Conservation (phyloP, 2,113 vertebrate genomes). For the Macaca nemestrina region DNA sequence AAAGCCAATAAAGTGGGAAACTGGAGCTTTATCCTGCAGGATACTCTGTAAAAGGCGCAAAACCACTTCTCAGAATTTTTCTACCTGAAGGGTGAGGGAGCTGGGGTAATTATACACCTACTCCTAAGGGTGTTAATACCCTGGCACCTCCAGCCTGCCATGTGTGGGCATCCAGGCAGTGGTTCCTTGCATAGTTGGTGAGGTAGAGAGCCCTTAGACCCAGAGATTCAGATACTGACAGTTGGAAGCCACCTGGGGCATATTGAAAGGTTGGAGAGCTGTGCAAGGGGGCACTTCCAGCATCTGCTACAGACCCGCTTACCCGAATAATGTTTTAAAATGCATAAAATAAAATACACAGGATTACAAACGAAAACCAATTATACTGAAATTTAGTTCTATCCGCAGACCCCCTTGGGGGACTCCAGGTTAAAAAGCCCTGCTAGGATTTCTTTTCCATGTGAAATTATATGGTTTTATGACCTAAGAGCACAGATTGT, state of each 20-base stretch:
- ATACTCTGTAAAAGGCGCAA: neutral
- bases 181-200: neutral
- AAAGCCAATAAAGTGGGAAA: neutral
- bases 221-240: neutral
- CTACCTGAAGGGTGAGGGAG: neutral
- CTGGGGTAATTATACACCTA: neutral
- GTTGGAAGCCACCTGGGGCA: neutral
- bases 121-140: neutral
- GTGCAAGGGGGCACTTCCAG: neutral
- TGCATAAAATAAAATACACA: constrained; percentile 72
- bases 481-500: constrained; percentile 67
- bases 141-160: neutral
- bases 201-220: neutral
- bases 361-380: constrained; percentile 76
- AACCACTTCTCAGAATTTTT: neutral
- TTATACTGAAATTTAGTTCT: constrained; percentile 72
- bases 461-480: constrained; percentile 73
- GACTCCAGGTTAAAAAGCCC: constrained; percentile 62
- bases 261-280: neutral
- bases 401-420: constrained; percentile 59
- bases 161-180: neutral
- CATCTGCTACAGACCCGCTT: constrained; percentile 19
- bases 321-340: constrained; percentile 54
- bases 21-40: neutral
- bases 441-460: constrained; percentile 70